Conservation (phyloP, 2,888 invertebrate genomes). For the Bimastos eiseni region DNA sequence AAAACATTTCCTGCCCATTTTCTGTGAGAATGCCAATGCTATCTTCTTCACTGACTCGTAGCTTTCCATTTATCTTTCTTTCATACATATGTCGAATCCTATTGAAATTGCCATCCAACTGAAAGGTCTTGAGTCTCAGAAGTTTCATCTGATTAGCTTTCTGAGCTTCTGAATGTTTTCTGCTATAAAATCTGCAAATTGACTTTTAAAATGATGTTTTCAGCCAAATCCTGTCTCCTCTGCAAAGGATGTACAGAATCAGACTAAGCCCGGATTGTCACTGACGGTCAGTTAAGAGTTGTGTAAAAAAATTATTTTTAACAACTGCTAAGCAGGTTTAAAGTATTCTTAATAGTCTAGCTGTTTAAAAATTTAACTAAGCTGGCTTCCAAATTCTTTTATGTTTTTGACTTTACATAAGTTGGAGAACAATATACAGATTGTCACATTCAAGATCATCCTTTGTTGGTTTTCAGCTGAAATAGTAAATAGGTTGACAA, state of each 20-base stretch:
- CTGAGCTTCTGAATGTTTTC: not conserved
- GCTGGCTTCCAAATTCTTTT: not conserved
- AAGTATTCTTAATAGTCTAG: not conserved
- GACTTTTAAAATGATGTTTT: not conserved
- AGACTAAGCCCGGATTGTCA: constrained; percentile 57
- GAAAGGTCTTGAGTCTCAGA: not conserved
- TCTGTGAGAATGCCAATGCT: not conserved
- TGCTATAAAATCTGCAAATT: too few species aligned
- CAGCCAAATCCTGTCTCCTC: not conserved
- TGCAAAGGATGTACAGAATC: constrained; percentile 40
- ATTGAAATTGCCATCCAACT: not conserved
- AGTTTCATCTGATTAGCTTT: not conserved
- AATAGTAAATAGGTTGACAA: too few species aligned
- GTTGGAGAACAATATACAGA: not conserved
- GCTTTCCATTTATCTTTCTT: not conserved
- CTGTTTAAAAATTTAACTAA: not conserved
- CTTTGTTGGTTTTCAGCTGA: too few species aligned
- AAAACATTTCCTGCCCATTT: not conserved
- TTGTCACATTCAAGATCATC: too few species aligned
- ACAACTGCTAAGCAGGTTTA: not conserved
- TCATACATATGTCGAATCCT: not conserved
- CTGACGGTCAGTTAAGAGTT: constrained; percentile 54
- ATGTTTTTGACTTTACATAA: not conserved
- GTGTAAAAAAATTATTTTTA: not conserved
- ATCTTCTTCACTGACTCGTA: not conserved